phyloP scores from a whole-genome alignment of 2,113 vertebrate genomes.

The Thermophis baileyi region DNA sequence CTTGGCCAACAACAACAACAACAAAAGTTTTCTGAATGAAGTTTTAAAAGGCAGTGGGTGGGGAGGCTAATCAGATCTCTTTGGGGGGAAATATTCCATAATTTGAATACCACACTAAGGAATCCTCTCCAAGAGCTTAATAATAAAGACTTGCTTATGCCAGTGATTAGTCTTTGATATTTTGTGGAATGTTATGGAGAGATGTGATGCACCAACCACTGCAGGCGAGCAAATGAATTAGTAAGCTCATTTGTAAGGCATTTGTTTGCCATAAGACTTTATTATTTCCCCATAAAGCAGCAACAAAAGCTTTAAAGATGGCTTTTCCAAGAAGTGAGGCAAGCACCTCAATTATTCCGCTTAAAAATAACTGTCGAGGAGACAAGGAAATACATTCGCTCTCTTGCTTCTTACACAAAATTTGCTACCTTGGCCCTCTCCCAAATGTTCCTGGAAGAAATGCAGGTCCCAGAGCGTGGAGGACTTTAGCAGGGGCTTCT shows the following conservation, averaged over 20 bases:
- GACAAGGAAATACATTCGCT: conserved; percentile 51
- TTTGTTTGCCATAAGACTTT: conserved; percentile 31
- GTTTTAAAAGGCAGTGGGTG: not conserved
- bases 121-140: conserved; percentile 46
- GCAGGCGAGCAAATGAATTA: conserved; percentile 27
- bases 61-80: not conserved
- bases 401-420: conserved; percentile 66
- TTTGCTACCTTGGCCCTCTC: conserved; percentile 53
- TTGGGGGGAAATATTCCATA: not conserved
- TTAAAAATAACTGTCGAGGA: conserved; percentile 57
- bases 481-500: conserved; percentile 59
- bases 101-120: not conserved
- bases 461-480: conserved; percentile 38
- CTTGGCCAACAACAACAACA: not conserved
- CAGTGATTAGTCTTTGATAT: conserved; percentile 55
- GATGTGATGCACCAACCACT: conserved; percentile 31
- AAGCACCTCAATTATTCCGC: conserved; percentile 59
- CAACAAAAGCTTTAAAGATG: conserved; percentile 55
- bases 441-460: conserved; percentile 62
- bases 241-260: conserved; percentile 52
- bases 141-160: conserved; percentile 56
- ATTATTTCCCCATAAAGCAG: conserved; percentile 43
- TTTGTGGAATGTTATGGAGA: conserved; percentile 47
- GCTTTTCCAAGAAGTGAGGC: not conserved
- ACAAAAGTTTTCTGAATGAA: not conserved